phyloP scores from a whole-genome alignment of 2,113 vertebrate genomes.

The Panurus biarmicus region DNA sequence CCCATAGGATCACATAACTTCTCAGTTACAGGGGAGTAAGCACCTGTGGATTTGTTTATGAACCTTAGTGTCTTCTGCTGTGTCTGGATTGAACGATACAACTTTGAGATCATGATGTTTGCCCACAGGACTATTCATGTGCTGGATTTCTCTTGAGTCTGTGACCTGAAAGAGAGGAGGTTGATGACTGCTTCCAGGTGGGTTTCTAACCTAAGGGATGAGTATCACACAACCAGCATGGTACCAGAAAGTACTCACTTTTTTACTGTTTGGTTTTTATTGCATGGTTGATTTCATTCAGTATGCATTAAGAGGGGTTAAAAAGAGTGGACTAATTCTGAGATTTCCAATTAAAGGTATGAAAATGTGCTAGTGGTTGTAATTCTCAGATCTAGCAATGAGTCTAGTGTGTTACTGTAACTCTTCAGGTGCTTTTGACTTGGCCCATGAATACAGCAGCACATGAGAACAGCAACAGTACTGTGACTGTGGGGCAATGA shows the following conservation, averaged over 20 bases:
- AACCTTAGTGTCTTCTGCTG: background rate
- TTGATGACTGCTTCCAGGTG: background rate
- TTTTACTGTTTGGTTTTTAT: background rate
- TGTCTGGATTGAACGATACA: background rate
- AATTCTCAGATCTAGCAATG: background rate
- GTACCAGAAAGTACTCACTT: background rate
- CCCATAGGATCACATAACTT: background rate
- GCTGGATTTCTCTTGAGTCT: background rate
- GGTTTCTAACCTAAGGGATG: background rate
- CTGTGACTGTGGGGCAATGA: background rate
- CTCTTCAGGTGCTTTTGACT: background rate
- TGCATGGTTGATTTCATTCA: background rate
- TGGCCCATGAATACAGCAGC: background rate
- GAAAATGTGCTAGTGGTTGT: background rate
- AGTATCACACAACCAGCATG: background rate
- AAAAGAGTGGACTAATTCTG: background rate
- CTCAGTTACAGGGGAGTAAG: background rate
- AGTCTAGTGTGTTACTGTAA: background rate
- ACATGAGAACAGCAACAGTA: background rate
- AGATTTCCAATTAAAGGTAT: background rate
- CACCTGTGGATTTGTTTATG: background rate
- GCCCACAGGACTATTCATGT: no score
- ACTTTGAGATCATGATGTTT: background rate
- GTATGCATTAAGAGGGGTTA: background rate
- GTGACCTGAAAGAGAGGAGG: background rate